Base-by-base conservation (phyloP, 2,888 invertebrate species). In the Ornithoptera alexandrae region DNA sequence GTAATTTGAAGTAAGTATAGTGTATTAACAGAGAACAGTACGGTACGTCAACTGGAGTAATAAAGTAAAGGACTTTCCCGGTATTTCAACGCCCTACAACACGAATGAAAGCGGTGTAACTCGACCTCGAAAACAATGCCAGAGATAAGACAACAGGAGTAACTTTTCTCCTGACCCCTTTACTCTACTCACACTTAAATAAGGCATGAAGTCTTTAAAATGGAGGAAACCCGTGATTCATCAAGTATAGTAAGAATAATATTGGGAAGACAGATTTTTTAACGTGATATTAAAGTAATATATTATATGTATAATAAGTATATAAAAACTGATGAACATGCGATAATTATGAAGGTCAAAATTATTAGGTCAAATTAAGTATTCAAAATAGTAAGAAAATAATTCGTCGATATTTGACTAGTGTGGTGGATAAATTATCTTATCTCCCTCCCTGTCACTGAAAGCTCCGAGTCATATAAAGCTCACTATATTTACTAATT, bases 141-240 rank as follows among this genome's bases (percentile, higher is more conserved):
- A 62, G 69, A 69, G 69, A 69, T 69, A 69, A 69, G 69, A 58
- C 62, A 62, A 58, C 22, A 50, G 62, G 65, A 30, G 69, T 69
- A 58, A 69, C 65, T 66, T 70, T 63, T 66, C 70, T 62, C 67
- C 30, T 67, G 67, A 67, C 70, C 69, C 60, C 67, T 70, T 70
- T 70, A 67, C 58, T 53, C 20, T 24, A 20, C 39, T 67, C 63
- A 18, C 62, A n/a, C 59, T 63, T 67, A 62, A 62, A 70, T 70
- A 56, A 67, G 62, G 62, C 58, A 50, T 46, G 69, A 58, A 58
- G 12, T 20, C 22, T 58, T 53, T 18, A n/a, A 53, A 46, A 46
- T 46, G 15, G 46, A 46, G 12, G 15, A 12, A 6, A 50, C 2
- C n/a, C 18, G 8, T n/a, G 53, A 53, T n/a, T 5, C 18, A 53